Evolutionary conservation across 2,888 invertebrate species (phyloP).

Genomic region (Sesia apiformis): DNA sequence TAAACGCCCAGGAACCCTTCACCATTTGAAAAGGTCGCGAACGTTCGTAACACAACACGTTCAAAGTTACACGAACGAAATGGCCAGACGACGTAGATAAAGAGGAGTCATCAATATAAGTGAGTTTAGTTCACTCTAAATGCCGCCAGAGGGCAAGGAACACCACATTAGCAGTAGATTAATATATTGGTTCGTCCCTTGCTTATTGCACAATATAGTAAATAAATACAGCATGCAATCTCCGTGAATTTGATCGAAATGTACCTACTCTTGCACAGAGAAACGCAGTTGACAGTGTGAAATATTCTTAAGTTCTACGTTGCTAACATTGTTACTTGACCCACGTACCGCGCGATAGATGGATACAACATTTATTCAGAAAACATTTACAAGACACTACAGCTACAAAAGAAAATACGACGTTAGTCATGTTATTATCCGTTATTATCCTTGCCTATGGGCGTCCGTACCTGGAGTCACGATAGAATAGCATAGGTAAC

Average conservation of each 20-base stretch:
- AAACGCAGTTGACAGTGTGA: no score
- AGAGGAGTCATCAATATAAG: conserved; percentile 58
- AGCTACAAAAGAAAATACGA: no score
- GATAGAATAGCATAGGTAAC: no score
- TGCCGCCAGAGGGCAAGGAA: conserved; percentile 38
- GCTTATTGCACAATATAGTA: conserved; percentile 12
- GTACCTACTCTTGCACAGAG: no score
- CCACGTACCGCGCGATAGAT: no score
- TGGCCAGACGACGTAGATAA: conserved; percentile 54
- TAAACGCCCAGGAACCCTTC: conserved; percentile 31
- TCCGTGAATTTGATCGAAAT: neutral
- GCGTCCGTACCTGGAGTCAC: no score
- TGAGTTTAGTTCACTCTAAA: conserved; percentile 21
- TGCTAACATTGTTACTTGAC: no score
- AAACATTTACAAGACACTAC: no score
- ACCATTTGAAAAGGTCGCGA: conserved; percentile 14
- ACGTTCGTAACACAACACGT: conserved; percentile 34
- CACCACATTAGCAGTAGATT: conserved; percentile 64
- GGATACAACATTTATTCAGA: no score
- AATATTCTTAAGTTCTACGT: no score
- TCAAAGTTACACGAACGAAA: conserved; percentile 44
- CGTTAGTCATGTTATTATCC: no score
- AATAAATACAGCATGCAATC: neutral
- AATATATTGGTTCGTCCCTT: conserved; percentile 37
- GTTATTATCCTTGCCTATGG: no score